Conservation (phyloP, 2,888 invertebrate species). For the Epinotia nisella region DNA sequence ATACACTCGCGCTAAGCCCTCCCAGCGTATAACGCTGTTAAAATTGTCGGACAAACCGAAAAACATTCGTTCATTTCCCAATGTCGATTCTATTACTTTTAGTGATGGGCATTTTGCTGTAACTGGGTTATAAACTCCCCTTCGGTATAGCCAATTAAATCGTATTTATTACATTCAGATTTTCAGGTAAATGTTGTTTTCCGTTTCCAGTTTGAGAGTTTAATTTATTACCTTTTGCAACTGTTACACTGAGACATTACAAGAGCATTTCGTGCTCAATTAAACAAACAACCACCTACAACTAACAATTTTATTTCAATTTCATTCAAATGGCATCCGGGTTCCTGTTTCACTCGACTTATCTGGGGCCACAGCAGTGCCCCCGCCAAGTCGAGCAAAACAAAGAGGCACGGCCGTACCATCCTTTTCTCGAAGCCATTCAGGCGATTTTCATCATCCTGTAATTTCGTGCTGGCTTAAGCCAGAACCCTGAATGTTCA, state of each 20-base stretch:
- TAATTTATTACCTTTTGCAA: conserved; percentile 18
- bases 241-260: background rate
- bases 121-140: conserved; percentile 31
- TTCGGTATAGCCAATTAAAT: conserved; percentile 35
- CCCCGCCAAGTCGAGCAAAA: too few species aligned
- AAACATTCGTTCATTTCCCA: background rate
- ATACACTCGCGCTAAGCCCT: background rate
- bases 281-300: background rate
- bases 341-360: background rate
- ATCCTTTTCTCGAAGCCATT: too few species aligned
- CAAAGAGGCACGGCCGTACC: too few species aligned
- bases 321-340: background rate
- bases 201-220: conserved; percentile 23
- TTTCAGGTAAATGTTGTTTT: conserved; percentile 36
- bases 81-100: conserved; percentile 29
- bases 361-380: too few species aligned
- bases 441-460: too few species aligned
- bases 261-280: background rate
- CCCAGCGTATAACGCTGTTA: background rate
- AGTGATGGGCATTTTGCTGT: conserved; percentile 39
- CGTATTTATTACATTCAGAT: conserved; percentile 39
- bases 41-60: conserved; percentile 25
- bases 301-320: background rate
- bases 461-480: too few species aligned
- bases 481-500: too few species aligned